Conservation (phyloP, 2,113 vertebrate genomes). For the Numenius arquata region DNA sequence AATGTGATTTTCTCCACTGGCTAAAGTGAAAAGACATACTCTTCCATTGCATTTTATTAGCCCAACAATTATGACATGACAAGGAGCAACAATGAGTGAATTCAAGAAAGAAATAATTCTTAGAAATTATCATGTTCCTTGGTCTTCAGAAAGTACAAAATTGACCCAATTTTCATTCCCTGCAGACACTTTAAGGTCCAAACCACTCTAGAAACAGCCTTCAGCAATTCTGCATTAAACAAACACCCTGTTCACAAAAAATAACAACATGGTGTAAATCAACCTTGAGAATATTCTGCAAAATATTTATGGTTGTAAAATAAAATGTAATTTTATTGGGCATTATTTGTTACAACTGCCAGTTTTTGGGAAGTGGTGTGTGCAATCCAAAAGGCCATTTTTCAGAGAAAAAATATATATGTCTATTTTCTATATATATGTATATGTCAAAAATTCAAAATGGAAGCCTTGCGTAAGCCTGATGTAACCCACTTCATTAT, state of each 20-base stretch:
- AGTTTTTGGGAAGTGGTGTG: not conserved
- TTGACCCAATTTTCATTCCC: not conserved
- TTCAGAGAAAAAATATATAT: not conserved
- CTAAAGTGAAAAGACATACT: not conserved
- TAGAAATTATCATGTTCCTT: not conserved
- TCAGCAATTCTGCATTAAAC: not conserved
- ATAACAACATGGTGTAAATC: not conserved
- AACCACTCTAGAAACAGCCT: not conserved
- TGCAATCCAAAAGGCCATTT: not conserved
- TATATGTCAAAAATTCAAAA: not conserved
- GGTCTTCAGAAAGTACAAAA: not conserved
- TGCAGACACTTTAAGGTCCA: not conserved
- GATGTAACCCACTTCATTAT: not conserved
- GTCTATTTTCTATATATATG: not conserved
- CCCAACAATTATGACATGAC: not conserved
- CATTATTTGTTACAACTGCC: not conserved
- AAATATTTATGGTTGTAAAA: not conserved
- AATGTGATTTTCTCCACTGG: not conserved
- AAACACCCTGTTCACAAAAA: not conserved
- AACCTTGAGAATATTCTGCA: not conserved
- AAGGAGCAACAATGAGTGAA: not conserved
- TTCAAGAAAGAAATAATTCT: not conserved
- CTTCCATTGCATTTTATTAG: not conserved
- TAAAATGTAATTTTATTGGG: not conserved
- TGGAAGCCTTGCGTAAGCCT: not conserved